Conservation (phyloP, 2,888 invertebrate genomes). For the Phoronis australis region DNA sequence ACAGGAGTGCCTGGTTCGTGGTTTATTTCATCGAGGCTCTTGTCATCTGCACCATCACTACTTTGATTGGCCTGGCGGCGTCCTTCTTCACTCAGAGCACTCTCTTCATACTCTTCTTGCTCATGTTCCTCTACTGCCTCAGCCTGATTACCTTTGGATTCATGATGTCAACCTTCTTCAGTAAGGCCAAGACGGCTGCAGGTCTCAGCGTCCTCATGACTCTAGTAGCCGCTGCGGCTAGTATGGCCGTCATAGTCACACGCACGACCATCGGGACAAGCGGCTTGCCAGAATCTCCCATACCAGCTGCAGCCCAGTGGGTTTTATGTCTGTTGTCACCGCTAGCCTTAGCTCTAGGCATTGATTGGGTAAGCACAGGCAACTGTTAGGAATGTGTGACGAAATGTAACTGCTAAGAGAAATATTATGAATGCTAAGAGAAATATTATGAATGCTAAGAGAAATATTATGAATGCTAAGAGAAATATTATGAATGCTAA, state of each 20-base stretch:
- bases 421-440: no score
- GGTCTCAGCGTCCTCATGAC: constrained; percentile 69
- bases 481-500: no score
- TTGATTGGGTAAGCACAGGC: constrained; percentile 73
- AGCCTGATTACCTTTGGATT: constrained; percentile 78
- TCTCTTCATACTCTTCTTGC: constrained; percentile 69
- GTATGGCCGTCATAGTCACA: constrained; percentile 69
- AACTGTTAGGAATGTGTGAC: no score
- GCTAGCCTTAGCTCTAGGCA: constrained; percentile 74
- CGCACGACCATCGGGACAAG: constrained; percentile 20
- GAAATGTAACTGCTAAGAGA: no score
- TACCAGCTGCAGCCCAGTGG: constrained; percentile 66
- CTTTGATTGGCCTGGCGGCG: constrained; percentile 55
- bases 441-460: no score
- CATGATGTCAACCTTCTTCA: constrained; percentile 80
- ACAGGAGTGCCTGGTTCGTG: constrained; percentile 1
- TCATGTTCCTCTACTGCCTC: constrained; percentile 73
- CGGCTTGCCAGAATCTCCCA: constrained; percentile 23
- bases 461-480: no score
- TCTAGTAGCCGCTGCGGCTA: constrained; percentile 71
- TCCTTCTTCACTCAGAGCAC: constrained; percentile 72
- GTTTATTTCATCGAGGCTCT: constrained; percentile 68
- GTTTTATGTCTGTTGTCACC: constrained; percentile 75
- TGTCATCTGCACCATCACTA: constrained; percentile 66
- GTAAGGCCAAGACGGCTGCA: constrained; percentile 63